Evolutionary conservation across 2,797 vertebrate genomes (phyloP).

Genomic region (Brotogeris chrysoptera): DNA sequence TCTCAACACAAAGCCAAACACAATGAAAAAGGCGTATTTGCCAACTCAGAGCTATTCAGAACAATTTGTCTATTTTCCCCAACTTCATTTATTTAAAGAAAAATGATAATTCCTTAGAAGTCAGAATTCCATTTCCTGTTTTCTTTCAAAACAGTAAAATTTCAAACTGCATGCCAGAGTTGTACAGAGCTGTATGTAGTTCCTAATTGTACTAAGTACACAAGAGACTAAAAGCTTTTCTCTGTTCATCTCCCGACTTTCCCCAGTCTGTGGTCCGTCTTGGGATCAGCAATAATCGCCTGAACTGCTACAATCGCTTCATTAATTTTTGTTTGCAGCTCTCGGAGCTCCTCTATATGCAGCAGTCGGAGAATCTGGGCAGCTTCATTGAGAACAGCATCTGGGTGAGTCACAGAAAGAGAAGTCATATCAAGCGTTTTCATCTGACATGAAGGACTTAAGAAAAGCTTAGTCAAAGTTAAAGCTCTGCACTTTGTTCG

Average conservation of each 20-base stretch:
- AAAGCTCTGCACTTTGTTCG: fast-evolving
- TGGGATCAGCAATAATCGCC: constrained; percentile 96
- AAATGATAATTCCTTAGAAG: constrained; percentile 37
- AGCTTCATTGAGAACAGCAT: constrained; percentile 95
- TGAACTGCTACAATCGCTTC: constrained; percentile 97
- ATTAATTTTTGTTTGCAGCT: constrained; percentile 96
- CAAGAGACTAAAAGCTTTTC: neutral
- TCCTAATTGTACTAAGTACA: constrained; percentile 4
- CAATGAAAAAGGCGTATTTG: neutral
- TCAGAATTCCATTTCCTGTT: constrained; percentile 38
- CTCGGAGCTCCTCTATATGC: constrained; percentile 95
- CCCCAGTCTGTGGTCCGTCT: constrained; percentile 96
- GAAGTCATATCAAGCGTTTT: fast-evolving
- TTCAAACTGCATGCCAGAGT: constrained; percentile 57
- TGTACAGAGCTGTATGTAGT: neutral
- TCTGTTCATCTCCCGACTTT: constrained; percentile 92
- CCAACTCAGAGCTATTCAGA: neutral
- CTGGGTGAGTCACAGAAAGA: constrained; percentile 59
- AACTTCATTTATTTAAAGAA: constrained; percentile 73
- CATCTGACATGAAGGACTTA: neutral
- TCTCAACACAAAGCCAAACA: neutral
- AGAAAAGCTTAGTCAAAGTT: neutral
- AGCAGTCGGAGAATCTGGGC: constrained; percentile 93
- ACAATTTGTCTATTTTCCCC: constrained; percentile 13
- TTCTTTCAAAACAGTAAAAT: constrained; percentile 41